Base-by-base conservation (phyloP, 2,797 vertebrate species). In the Danio choprae region DNA sequence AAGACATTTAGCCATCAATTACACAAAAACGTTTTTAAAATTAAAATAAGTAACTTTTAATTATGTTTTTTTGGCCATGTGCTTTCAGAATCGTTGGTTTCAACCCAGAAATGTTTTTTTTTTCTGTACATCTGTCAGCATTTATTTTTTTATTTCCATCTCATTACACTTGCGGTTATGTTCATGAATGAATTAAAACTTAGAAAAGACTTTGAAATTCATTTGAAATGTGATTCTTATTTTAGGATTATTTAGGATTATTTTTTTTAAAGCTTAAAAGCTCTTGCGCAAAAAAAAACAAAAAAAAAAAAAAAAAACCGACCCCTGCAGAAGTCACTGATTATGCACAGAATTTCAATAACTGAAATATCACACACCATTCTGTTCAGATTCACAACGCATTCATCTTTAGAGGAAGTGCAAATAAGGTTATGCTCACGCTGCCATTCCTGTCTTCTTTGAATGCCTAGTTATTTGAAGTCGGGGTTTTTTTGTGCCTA, bases 401-500 rank as follows among this genome's bases (percentile, higher is more conserved):
- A 48, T 50, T 69, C n/a, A 70, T 70, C 36, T 79, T 51, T 60
- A 7, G 38, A 36, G 20, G 64, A 50, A 64, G 40, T 36, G 40
- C 20, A 56, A n/a, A 43, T 56, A 79, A 56, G 77, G 48, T 55
- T 18, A 72, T 1, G 40, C 41, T 79, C 20, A 55, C n/a, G 8
- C 48, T 22, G 38, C 4, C 50, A 56, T 44, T 46, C 16, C 40
- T 11, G 55, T 64, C 18, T 7, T 13, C 44, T 53, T 53, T 72
- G 7, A 79, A 63, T 51, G 40, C 69, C 58, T 85, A 18, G 50
- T 79, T 62, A 62, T 63, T n/a, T 71, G 38, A 79, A 71, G 41
- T 41, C 12, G 10, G 13, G 43, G 71, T 36, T 74, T 65, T 51
- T 50, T 16, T 8, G 13, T 5, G 79, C 87, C 90, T 84, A 99